Evolutionary conservation across 2,888 invertebrate genomes (phyloP), one percentile per base, ranked within the genome.

Genomic region (Agrotis exclamationis): DNA sequence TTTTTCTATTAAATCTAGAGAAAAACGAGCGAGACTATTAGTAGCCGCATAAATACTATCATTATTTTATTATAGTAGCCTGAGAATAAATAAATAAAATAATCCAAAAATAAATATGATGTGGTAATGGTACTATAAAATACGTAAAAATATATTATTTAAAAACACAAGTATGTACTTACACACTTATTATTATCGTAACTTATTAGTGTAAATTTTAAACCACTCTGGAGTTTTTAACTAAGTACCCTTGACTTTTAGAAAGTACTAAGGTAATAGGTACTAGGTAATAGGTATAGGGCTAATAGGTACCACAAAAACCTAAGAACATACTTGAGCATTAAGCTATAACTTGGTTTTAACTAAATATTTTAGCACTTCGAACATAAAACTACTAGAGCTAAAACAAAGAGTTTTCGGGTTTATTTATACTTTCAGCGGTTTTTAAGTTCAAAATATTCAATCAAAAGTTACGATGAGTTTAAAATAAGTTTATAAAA

Each of bases 361-460:
- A 63, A 64, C 53, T 60, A 44, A 63, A 63, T 60, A 71, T 76
- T 70, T 59, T 16, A 71, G 13, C 39, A 53, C 48, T 51, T 54
- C 13, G 13, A 54, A 58, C 48, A 57, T 50, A 62, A 57, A 63
- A 64, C 62, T 50, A 45, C 16, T 28, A 50, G 1, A 62, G 47
- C 28, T 14, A 53, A 18, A 48, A 53, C 28, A 24, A 50, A 28
- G 20, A 22, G 14, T 22, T 51, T 14, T 28, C 5, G 45, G 2
- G 20, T 47, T 45, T 54, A 39, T 62, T 58, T 28, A 20, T 13
- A 53, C 47, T 45, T 57, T 44, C 28, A 20, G 18, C 28, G 22
- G 68, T 62, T 47, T 6, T n/a, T 18, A 44, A 60, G 44, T n/a
- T 22, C 24, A 20, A 18, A 47, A 54, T 20, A 47, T 47, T 28